These are phyloP conservation scores for Capreolus pygargus DNA, from an alignment of 2,113 vertebrate species.

Conservation along the genomic window DNA sequence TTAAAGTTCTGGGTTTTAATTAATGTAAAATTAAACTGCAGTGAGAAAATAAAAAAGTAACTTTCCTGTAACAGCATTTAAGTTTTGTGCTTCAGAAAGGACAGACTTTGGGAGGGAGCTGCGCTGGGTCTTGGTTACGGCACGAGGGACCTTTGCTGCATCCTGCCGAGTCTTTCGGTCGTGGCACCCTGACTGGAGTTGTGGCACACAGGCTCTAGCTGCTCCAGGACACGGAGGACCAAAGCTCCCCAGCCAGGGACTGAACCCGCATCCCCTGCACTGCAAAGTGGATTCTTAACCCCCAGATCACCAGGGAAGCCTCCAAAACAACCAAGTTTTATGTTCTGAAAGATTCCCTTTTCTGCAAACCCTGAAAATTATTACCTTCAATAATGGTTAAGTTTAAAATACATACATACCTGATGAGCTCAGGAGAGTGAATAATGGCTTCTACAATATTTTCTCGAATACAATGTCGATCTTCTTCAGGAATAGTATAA, in stretches of 20 bases:
- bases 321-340: background rate
- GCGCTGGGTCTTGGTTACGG: background rate
- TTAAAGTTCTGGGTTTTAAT: background rate
- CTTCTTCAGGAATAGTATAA: slow-evolving; percentile 96
- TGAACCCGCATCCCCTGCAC: background rate
- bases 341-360: background rate
- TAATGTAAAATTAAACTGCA: background rate
- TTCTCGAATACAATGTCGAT: slow-evolving; percentile 95
- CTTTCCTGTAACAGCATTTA: background rate
- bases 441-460: slow-evolving; percentile 99
- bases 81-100: background rate
- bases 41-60: background rate
- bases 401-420: slow-evolving; percentile 81
- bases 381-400: background rate
- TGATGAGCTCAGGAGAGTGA: slow-evolving; percentile 97
- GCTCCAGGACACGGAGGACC: background rate
- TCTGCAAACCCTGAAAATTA: background rate
- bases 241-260: background rate
- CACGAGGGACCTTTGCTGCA: background rate
- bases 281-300: background rate
- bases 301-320: background rate
- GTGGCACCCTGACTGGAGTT: background rate
- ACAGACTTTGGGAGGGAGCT: background rate
- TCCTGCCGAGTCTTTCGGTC: background rate
- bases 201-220: background rate